phyloP scores from a whole-genome alignment of 2,888 invertebrate genomes.

The Spodoptera exigua region DNA sequence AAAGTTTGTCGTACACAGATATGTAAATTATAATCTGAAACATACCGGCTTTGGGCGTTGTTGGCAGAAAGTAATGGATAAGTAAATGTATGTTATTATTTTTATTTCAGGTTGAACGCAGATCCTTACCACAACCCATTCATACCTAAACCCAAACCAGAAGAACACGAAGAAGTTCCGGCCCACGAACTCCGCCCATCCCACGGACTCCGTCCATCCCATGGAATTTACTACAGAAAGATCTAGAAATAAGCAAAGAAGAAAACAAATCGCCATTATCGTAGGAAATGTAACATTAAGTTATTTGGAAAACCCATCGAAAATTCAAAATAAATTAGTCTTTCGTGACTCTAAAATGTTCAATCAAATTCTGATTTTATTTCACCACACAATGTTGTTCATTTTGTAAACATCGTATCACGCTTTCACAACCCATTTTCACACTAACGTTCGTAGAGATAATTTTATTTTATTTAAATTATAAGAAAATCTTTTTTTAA shows the following conservation, averaged over 20 bases:
- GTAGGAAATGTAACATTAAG: slow-evolving; percentile 34
- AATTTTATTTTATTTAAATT: slow-evolving; percentile 49
- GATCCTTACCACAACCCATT: slow-evolving; percentile 95
- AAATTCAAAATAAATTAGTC: slow-evolving; percentile 7
- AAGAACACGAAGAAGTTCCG: slow-evolving; percentile 60
- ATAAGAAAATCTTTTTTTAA: slow-evolving; percentile 34
- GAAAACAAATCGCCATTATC: slow-evolving; percentile 45
- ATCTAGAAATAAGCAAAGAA: slow-evolving; percentile 24
- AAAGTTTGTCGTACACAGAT: no score
- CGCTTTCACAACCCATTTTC: slow-evolving; percentile 4
- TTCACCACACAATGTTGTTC: background rate
- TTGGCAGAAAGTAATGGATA: no score
- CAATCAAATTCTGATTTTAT: slow-evolving; percentile 5
- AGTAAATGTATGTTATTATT: background rate
- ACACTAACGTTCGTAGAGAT: slow-evolving; percentile 38
- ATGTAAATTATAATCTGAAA: no score
- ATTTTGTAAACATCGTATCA: slow-evolving; percentile 2
- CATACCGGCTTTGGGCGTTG: no score
- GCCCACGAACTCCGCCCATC: slow-evolving; percentile 11
- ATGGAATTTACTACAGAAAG: slow-evolving; percentile 61
- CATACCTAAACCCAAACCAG: slow-evolving; percentile 92
- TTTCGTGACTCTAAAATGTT: slow-evolving; percentile 7
- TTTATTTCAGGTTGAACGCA: slow-evolving; percentile 91
- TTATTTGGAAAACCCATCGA: slow-evolving; percentile 40
- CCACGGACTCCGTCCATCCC: slow-evolving; percentile 9